Evolutionary conservation across 2,113 vertebrate species (phyloP).

Genomic region (Smithornis capensis): DNA sequence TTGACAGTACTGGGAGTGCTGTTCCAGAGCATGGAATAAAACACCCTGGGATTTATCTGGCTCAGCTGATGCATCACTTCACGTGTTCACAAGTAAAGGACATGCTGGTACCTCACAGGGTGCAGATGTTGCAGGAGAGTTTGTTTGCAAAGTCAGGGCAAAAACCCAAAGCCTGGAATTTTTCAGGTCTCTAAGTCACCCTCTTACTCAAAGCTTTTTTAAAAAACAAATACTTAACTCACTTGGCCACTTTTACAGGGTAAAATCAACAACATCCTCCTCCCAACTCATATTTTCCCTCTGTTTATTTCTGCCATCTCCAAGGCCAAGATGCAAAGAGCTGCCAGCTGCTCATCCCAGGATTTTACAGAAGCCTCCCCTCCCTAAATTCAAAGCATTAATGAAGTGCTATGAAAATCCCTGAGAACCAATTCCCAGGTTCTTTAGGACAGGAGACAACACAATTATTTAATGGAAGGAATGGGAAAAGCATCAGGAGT

Average conservation of each 20-base stretch:
- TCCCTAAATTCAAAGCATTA: neutral
- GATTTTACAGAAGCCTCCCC: slow-evolving; percentile 11
- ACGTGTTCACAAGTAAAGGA: neutral
- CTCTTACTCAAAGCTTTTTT: neutral
- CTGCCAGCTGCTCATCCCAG: slow-evolving; percentile 7
- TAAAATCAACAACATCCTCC: slow-evolving; percentile 17
- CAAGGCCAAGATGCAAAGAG: slow-evolving; percentile 8
- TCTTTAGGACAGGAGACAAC: neutral
- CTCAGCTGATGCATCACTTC: neutral
- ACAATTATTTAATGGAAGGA: neutral
- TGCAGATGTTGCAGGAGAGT: neutral
- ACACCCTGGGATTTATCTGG: accelerated
- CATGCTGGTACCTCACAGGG: neutral
- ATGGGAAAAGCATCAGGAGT: neutral
- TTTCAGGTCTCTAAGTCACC: neutral
- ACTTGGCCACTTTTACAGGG: neutral
- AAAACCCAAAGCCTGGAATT: slow-evolving; percentile 18
- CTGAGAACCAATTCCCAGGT: neutral
- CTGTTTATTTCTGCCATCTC: slow-evolving; percentile 24
- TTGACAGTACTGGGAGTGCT: neutral
- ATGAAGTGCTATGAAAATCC: neutral
- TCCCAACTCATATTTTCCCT: neutral
- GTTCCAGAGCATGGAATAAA: neutral
- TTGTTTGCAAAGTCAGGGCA: slow-evolving; percentile 5
- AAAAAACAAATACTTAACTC: neutral